Percentiles rank a stretch among this genome's conserved stretches.
These are phyloP conservation scores for Drosophila chauvacae DNA, from an alignment of 1,140 invertebrate species.

Conservation along the genomic window DNA sequence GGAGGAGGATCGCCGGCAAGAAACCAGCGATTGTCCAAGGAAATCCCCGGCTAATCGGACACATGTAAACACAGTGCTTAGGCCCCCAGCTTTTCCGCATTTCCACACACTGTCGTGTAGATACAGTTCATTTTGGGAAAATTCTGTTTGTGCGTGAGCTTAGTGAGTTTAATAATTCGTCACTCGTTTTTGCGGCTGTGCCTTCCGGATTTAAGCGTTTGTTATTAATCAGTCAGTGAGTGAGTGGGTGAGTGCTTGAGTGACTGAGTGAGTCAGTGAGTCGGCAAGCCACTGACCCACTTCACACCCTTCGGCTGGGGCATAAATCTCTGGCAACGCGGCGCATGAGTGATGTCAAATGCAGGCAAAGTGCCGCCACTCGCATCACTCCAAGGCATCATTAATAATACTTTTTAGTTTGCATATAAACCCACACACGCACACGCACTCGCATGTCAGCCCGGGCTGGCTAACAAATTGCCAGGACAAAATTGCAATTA, in stretches of 20 bases:
- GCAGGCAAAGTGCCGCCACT: slow-evolving; percentile 50
- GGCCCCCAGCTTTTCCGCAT: slow-evolving; percentile 1
- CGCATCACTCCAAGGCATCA: slow-evolving; percentile 30
- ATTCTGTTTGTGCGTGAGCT: slow-evolving; percentile 10
- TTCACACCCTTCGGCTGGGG: slow-evolving; percentile 12
- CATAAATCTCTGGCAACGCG: slow-evolving; percentile 77
- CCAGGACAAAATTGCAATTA: slow-evolving; percentile 65
- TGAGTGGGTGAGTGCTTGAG: slow-evolving; percentile 9
- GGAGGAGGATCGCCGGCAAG: neutral
- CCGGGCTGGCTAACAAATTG: slow-evolving; percentile 52
- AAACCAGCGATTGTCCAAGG: slow-evolving; percentile 16
- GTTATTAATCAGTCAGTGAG: slow-evolving; percentile 70
- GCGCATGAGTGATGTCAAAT: slow-evolving; percentile 79
- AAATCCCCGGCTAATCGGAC: slow-evolving; percentile 46
- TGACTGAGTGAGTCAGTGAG: slow-evolving; percentile 19
- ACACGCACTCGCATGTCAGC: slow-evolving; percentile 2
- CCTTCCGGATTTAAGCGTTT: slow-evolving; percentile 62
- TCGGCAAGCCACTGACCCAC: slow-evolving; percentile 16
- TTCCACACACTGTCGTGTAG: neutral
- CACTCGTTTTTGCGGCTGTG: slow-evolving; percentile 47
- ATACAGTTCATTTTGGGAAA: slow-evolving; percentile 12
- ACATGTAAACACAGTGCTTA: slow-evolving; percentile 58
- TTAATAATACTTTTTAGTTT: slow-evolving; percentile 79
- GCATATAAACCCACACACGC: slow-evolving; percentile 21
- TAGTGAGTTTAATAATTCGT: slow-evolving; percentile 63